Base-by-base conservation (phyloP, 2,797 vertebrate genomes). In the Cryptoblepharus egeriae region DNA sequence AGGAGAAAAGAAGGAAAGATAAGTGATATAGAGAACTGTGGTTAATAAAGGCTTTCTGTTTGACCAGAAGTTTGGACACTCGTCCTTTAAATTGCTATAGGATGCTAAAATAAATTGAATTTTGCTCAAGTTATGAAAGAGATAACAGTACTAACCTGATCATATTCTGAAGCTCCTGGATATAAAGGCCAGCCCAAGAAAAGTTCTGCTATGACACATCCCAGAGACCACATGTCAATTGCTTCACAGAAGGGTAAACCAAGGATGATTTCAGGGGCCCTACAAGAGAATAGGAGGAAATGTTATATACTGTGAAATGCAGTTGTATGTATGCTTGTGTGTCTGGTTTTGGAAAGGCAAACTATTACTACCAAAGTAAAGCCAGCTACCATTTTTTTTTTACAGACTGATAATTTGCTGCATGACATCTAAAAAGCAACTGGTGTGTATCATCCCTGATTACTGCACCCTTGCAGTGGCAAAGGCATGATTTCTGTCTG, bases 161-260 rank as follows among this genome's bases (percentile, higher is more conserved):
- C 98, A 0, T 98, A 99, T 92, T 99, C 98, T 0, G 98, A 99
- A 70, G 98, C 98, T 85, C 98, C 98, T 0, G 98, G 98, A 92
- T 99, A 99, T 83, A 99, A 95, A 0, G 98, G 98, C 98, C 98
- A 99, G 84, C 98, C 98, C 92, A 99, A 96, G 92, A 99, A 99
- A 90, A 99, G 97, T 94, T 99, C 98, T 1, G 98, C 98, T 69
- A 99, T 99, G 92, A 99, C 98, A 85, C 98, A 99, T 91, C 98
- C 98, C 91, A 99, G 93, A 1, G 98, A 99, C 98, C 98, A 99
- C 98, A 99, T 99, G 93, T 99, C 98, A 64, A 99, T 99, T 72
- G 98, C 98, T 95, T 99, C 98, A 57, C 98, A 98, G 93, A 99
- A 99, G 0, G 98, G 98, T 94, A 99, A 95, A 89, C 98, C 98